Evolutionary conservation across 2,113 vertebrate genomes (phyloP), one percentile per base, ranked within the genome.

Genomic region (Dasypus novemcinctus): DNA sequence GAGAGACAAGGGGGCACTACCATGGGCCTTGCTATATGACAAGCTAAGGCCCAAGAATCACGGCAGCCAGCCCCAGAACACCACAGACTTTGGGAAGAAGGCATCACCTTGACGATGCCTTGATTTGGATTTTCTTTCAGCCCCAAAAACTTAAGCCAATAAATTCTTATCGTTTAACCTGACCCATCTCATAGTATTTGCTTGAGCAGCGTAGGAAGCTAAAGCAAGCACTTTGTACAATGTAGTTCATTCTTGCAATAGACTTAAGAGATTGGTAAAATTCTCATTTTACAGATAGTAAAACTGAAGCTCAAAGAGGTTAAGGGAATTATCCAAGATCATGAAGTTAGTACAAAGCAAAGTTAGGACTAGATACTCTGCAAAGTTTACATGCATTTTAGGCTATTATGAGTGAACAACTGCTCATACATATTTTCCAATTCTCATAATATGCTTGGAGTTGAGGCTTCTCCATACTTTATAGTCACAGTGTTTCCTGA

Each of bases 251-350:
- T 75, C 87, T 91, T 81, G 38, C n/a, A 41, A 17, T 15, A 64
- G 18, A 69, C 29, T 46, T 78, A 71, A 81, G 63, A 83, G 25
- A 31, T 83, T 38, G 71, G 59, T 61, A 92, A 68, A 78, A 87
- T 64, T 64, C 8, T 41, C 11, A 59, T 68, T 78, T 87, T 38
- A 38, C n/a, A 88, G 41, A 18, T 71, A 57, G 36, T 21, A 64
- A 84, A 59, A 83, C 14, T 38, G 41, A 87, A 57, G 46, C 17
- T 57, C 18, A 63, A 41, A 64, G 46, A 64, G 27, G 15, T 59
- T 94, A 89, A 43, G 83, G 78, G 23, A 66, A 84, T 88, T 84
- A 82, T 68, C 38, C 49, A 84, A 92, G 43, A 64, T 66, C 20
- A 57, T 12, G 12, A 61, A 88, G 38, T 31, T 27, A 71, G 54